Conservation (phyloP, 2,113 vertebrate species). For the Numenius arquata region DNA sequence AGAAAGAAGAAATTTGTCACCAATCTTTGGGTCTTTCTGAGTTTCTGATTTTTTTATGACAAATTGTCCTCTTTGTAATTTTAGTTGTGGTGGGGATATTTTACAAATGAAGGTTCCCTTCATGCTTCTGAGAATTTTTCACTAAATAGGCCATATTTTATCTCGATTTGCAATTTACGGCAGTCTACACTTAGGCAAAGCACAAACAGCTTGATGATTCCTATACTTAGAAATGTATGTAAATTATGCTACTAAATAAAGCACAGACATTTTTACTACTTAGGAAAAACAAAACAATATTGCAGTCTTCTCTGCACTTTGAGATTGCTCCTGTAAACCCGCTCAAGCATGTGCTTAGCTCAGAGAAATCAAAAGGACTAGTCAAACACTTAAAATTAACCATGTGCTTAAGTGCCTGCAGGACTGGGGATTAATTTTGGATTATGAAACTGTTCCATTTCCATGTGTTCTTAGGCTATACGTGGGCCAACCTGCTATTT, state of each 20-base stretch:
- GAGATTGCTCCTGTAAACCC: not conserved
- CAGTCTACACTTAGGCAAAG: not conserved
- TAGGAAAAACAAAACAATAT: conserved; percentile 13
- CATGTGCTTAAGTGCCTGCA: not conserved
- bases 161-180: not conserved
- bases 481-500: not conserved
- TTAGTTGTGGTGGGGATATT: not conserved
- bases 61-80: not conserved
- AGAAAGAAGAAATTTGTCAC: not conserved
- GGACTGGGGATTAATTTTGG: conserved; percentile 3
- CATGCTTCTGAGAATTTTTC: not conserved
- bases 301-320: not conserved
- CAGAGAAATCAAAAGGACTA: conserved; percentile 31
- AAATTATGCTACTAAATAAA: conserved; percentile 26
- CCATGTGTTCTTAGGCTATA: not conserved
- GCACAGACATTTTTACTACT: not conserved
- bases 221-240: not conserved
- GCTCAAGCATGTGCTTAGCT: not conserved
- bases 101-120: not conserved
- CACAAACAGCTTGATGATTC: not conserved
- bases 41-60: not conserved
- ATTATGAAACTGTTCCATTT: conserved; percentile 22
- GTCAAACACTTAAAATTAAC: conserved; percentile 12
- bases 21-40: not conserved
- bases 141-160: not conserved